Base-by-base conservation (phyloP, 92 coral and sea anemone genomes). In the Blastomussa wellsi region DNA sequence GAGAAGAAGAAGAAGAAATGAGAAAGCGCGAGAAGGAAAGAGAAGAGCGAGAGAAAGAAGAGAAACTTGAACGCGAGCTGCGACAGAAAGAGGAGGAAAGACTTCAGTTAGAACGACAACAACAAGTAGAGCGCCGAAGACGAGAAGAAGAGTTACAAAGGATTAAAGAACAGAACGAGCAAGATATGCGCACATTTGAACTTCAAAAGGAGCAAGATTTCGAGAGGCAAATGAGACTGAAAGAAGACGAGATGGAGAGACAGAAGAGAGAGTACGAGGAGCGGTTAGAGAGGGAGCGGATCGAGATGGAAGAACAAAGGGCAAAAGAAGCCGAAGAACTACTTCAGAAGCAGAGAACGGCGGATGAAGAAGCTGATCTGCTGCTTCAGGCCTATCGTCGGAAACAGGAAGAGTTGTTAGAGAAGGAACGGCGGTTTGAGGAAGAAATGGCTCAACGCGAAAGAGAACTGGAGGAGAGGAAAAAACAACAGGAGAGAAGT, bases 301-400 rank as follows among this genome's bases (percentile, higher is more conserved):
- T 83, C 35, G 88, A 86, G 3, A 70, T 86, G 82, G 91, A 88
- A 48, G 90, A 93, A 64, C 89, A 91, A 57, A 90, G 89, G 49
- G 93, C 92, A 9, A 90, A 84, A 22, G 95, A 91, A 66, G 92
- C 89, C 53, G 92, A 95, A 64, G 94, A 91, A 71, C 84, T 82
- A 15, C 73, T 86, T 36, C 81, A 78, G 71, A 87, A 77, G 74
- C 94, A 93, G 68, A 87, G 91, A 19, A 88, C 88, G 79, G 90
- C 89, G 20, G 94, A 94, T 72, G 95, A 92, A 78, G 98, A 96
- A 64, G 98, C 95, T 15, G 97, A 97, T 38, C 83, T 92, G 62
- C 83, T 97, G 78, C 80, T 97, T 66, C 97, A 97, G 76, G 99
- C 98, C 17, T 97, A 97, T 82, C 95, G 95, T 39, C 89, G 72